These are phyloP conservation scores for Oegoconia quadripuncta DNA, from an alignment of 2,888 invertebrate species.

Conservation along the genomic window DNA sequence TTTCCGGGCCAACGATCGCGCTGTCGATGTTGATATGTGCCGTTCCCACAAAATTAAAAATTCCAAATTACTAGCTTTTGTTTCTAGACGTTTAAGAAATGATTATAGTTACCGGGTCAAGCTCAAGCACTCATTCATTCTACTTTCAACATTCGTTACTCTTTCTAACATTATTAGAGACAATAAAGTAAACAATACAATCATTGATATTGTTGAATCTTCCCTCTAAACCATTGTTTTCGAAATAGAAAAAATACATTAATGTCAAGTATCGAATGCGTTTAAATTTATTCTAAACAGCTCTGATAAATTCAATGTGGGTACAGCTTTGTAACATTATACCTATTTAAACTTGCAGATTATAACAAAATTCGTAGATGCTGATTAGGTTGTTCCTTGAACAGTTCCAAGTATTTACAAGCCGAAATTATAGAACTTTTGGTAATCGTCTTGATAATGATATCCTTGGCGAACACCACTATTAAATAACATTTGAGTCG, in stretches of 20 bases:
- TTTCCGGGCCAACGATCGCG: conserved; percentile 62
- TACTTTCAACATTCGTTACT: neutral
- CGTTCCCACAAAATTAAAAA: conserved; percentile 50
- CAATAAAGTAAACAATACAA: neutral
- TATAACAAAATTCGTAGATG: too few relatives aligned
- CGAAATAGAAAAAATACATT: too few relatives aligned
- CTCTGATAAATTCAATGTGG: too few relatives aligned
- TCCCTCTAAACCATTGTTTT: too few relatives aligned
- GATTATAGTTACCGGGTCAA: conserved; percentile 11
- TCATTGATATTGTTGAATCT: neutral
- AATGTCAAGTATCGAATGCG: too few relatives aligned
- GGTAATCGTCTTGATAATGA: conserved; percentile 8
- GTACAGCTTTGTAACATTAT: too few relatives aligned
- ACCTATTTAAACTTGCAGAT: too few relatives aligned
- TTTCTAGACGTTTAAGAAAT: conserved; percentile 21
- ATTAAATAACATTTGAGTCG: conserved; percentile 23
- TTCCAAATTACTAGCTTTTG: conserved; percentile 44
- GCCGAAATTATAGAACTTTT: conserved; percentile 6
- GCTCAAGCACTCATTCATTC: neutral
- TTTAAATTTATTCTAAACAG: too few relatives aligned
- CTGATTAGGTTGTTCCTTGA: neutral
- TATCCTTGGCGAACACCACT: conserved; percentile 13
- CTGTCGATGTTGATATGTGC: conserved; percentile 43
- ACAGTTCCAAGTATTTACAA: neutral
- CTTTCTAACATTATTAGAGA: neutral